Evolutionary conservation across 2,888 invertebrate species (phyloP).

Genomic region (Dichetophora obliterata): DNA sequence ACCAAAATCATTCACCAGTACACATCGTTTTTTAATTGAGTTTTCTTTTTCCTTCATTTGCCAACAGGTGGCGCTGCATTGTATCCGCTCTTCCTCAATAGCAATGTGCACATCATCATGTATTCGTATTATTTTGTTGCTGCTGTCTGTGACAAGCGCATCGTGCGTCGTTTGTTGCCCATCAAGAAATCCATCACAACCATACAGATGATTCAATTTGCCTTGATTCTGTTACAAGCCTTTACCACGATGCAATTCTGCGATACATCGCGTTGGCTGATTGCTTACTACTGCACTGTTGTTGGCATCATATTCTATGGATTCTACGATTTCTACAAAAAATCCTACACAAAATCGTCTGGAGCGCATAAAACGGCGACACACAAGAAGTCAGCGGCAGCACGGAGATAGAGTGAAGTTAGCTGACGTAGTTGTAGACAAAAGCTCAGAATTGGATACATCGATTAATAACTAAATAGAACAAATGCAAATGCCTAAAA

Average conservation of each 20-base stretch:
- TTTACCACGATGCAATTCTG: constrained; percentile 69
- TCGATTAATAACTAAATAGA: too few species aligned
- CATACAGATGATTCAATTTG: constrained; percentile 82
- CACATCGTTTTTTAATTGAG: neutral
- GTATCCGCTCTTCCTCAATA: constrained; percentile 77
- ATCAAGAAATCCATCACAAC: constrained; percentile 76
- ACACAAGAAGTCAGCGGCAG: constrained; percentile 15
- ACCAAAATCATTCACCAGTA: too few species aligned
- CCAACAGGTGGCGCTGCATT: constrained; percentile 76
- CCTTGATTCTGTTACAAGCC: constrained; percentile 75
- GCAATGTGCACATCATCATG: constrained; percentile 81
- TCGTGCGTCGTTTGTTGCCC: constrained; percentile 72
- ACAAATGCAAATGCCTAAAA: too few species aligned
- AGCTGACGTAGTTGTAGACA: too few species aligned
- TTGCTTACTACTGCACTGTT: constrained; percentile 74
- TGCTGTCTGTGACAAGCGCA: constrained; percentile 73
- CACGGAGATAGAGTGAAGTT: neutral
- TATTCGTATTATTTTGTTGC: constrained; percentile 80
- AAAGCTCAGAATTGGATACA: too few species aligned
- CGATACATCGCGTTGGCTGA: constrained; percentile 71
- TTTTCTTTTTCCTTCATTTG: constrained; percentile 43
- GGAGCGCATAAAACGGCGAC: neutral
- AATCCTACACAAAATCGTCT: constrained; percentile 70
- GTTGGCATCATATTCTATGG: constrained; percentile 77
- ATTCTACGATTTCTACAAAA: constrained; percentile 79